Percentiles rank a stretch among this genome's conserved stretches.
These are phyloP conservation scores for Willisornis vidua DNA, from an alignment of 2,113 vertebrate species.

Conservation along the genomic window DNA sequence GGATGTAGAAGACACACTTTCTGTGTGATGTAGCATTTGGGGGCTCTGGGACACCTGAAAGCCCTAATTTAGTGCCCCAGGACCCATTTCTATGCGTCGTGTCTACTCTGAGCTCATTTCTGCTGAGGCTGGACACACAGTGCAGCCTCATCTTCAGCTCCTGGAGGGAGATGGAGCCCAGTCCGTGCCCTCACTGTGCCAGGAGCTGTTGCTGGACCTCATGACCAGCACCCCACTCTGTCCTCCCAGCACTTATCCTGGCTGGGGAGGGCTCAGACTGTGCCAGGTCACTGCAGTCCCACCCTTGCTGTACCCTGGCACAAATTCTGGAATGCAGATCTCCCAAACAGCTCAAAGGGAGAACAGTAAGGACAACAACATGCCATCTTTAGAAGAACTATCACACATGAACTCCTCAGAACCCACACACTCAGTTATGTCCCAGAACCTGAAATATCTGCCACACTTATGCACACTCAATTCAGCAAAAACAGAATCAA, in stretches of 20 bases:
- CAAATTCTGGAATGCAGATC: neutral
- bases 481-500: neutral
- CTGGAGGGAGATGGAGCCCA: accelerated
- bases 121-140: neutral
- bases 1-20: accelerated
- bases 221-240: neutral
- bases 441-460: neutral
- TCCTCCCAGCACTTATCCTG: neutral
- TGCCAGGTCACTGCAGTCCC: neutral
- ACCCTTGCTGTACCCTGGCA: neutral
- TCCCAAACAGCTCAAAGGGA: neutral
- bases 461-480: accelerated
- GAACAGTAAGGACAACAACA: neutral
- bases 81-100: neutral
- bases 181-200: neutral
- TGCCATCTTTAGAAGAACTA: neutral
- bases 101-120: neutral
- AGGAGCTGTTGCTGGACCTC: neutral
- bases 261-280: neutral
- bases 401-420: neutral
- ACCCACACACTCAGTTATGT: neutral
- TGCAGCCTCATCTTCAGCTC: neutral
- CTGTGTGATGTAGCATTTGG: neutral
- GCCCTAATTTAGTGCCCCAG: neutral
- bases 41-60: neutral